These are phyloP conservation scores for Chironomus riparius DNA, from an alignment of 2,888 invertebrate species.

Conservation along the genomic window DNA sequence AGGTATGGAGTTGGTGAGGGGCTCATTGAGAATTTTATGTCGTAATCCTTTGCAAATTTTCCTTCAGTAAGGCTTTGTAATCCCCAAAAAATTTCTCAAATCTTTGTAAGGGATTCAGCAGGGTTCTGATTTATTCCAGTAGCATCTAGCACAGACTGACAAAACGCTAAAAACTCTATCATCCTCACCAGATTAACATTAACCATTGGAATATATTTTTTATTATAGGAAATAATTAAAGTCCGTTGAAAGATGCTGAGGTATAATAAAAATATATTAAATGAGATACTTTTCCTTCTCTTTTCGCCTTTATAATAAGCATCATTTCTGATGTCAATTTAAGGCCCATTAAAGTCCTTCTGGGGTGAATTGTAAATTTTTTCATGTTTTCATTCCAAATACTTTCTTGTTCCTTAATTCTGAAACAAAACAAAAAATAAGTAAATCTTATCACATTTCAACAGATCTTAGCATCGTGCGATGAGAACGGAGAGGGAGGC, in stretches of 20 bases:
- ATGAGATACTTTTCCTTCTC: not conserved
- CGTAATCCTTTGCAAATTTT: too few relatives aligned
- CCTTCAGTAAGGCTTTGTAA: too few relatives aligned
- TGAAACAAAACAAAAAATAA: not conserved
- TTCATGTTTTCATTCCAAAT: too few relatives aligned
- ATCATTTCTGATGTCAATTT: constrained; percentile 23
- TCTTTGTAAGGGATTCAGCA: too few relatives aligned
- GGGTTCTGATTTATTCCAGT: too few relatives aligned
- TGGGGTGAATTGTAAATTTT: constrained; percentile 3
- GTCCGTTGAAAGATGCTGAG: constrained; percentile 24
- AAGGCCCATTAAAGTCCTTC: not conserved
- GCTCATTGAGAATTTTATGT: too few relatives aligned
- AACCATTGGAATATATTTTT: not conserved
- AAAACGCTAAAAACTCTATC: too few relatives aligned
- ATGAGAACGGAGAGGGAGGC: not conserved
- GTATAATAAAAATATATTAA: constrained; percentile 22
- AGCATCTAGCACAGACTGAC: too few relatives aligned
- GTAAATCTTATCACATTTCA: constrained; percentile 20
- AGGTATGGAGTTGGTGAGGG: too few relatives aligned
- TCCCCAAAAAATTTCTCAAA: too few relatives aligned
- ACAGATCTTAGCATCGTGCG: not conserved
- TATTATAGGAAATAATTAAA: constrained; percentile 25
- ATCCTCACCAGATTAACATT: too few relatives aligned
- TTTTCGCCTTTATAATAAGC: not conserved
- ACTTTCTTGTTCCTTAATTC: too few relatives aligned